Evolutionary conservation across 2,113 vertebrate species (phyloP).

Genomic region (Tyto alba): DNA sequence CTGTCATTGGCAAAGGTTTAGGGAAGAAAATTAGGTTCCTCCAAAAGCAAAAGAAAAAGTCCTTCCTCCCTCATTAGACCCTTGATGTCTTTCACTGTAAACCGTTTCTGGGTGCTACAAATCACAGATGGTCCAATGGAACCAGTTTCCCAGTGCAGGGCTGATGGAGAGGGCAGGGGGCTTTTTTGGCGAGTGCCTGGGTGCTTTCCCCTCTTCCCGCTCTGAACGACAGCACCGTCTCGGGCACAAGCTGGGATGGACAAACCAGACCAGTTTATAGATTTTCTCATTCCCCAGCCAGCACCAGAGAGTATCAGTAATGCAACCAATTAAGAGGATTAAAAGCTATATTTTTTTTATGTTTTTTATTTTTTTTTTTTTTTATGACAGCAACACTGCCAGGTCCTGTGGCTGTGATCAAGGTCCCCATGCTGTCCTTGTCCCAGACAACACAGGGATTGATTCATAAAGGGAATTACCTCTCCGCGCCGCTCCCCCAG

Average conservation of each 20-base stretch:
- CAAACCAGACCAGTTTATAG: neutral
- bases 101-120: neutral
- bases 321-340: constrained; percentile 37
- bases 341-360: neutral
- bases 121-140: neutral
- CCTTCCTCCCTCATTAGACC: neutral
- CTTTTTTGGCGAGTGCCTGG: neutral
- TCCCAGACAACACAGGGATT: neutral
- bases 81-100: neutral
- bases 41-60: neutral
- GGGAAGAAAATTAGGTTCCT: constrained; percentile 26
- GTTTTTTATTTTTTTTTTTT: neutral
- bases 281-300: constrained; percentile 9
- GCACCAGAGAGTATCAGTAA: neutral
- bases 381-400: neutral
- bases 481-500: rapidly evolving
- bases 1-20: constrained; percentile 50
- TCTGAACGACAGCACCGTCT: neutral
- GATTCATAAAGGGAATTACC: neutral
- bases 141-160: neutral
- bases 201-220: neutral
- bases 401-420: neutral
- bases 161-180: neutral
- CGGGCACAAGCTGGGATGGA: neutral
- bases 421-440: neutral